phyloP scores from a whole-genome alignment of 2,888 invertebrate genomes.

The Sarcophaga subvicina region DNA sequence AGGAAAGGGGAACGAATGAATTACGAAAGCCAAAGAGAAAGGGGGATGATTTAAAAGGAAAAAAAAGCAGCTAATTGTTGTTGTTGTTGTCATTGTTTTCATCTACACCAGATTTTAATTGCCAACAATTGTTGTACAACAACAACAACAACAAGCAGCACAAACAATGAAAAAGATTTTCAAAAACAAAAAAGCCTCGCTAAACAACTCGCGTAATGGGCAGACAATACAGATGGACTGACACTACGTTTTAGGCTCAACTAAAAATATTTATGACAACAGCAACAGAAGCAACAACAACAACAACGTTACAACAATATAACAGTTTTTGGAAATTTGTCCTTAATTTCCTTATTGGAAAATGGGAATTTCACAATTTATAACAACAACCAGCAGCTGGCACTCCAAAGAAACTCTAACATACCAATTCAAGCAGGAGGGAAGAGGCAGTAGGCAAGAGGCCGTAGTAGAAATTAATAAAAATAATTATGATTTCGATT shows the following conservation, averaged over 20 bases:
- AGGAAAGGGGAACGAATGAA: not conserved
- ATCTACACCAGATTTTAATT: constrained; percentile 71
- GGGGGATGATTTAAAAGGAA: not conserved
- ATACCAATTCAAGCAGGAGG: not conserved
- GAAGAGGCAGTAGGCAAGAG: constrained; percentile 1
- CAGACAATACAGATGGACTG: constrained; percentile 8
- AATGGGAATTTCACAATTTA: constrained; percentile 54
- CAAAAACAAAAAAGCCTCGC: constrained; percentile 11
- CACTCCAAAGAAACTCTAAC: constrained; percentile 19
- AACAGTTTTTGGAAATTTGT: constrained; percentile 45
- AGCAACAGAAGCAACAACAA: not conserved
- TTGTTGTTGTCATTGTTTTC: constrained; percentile 37
- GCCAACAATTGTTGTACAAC: constrained; percentile 68
- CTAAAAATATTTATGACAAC: constrained; percentile 39
- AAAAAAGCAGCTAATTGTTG: constrained; percentile 44
- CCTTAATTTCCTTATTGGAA: constrained; percentile 19
- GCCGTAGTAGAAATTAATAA: constrained; percentile 50
- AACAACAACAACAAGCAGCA: not conserved
- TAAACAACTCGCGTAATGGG: constrained; percentile 48
- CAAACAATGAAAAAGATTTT: no score
- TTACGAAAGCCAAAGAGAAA: not conserved
- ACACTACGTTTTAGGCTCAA: not conserved
- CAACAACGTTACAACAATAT: not conserved
- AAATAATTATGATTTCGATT: constrained; percentile 63
- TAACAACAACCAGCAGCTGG: constrained; percentile 55